Base-by-base conservation (phyloP, 64 coral and sea anemone genomes). In the Pachyseris speciosa region DNA sequence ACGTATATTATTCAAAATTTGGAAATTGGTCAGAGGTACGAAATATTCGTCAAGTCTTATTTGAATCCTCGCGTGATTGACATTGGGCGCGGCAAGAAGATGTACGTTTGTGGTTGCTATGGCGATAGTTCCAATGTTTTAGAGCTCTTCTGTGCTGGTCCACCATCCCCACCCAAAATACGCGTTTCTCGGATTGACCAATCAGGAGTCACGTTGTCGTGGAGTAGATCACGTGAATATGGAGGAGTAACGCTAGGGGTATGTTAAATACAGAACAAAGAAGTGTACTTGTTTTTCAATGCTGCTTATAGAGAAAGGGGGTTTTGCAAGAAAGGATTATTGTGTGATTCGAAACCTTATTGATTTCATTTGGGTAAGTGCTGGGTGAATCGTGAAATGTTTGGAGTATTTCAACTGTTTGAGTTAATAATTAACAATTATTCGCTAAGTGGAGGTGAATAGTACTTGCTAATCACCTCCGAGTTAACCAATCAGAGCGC, bases 51-150 rank as follows among this genome's bases (percentile, higher is more conserved):
- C 30, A 86, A 33, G 69, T 74, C 76, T 19, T 92, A 91, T 57
- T 53, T 94, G 77, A 84, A 91, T 64, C 92, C 95, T 19, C 61
- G 51, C 83, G 47, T 33, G 43, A 67, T 83, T 75, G 73, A 65
- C 2, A 40, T 26, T 77, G 71, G 45, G 9, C 34, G 29, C 25
- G 69, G 72, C 2, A 65, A 43, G 17, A 28, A 13, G 6, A 15
- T 67, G 33, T 72, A 91, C 47, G 86, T 87, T 33, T 98, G 95
- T 91, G 95, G 95, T 68, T 98, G 92, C 87, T 98, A 91, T 75
- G 83, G 95, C 76, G 61, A 90, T 2, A 89, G 57, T 20, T 98
- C 92, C 1, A 98, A 98, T 28, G 10, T 55, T 39, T 55, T 98
- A 19, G 77, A 87, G 2, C 45, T 98, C 15, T 25, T 61, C 1